A percentile compares a stretch with the other conserved stretches of the same genome.
Evolutionary conservation across 2,888 invertebrate species (phyloP).

Genomic region (Schrankia costaestrigalis): DNA sequence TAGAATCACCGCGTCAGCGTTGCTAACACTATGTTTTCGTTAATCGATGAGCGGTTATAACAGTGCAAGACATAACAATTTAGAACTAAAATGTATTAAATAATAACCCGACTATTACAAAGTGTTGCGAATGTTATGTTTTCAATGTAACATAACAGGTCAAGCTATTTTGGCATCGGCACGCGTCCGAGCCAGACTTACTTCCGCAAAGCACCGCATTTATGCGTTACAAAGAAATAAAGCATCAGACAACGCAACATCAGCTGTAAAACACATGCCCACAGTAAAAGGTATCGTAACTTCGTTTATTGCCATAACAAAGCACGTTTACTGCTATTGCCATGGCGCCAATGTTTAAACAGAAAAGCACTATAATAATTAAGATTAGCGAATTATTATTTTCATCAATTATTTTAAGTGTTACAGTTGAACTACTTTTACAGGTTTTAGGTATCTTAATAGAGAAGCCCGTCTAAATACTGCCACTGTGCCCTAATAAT

Average conservation of each 20-base stretch:
- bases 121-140: constrained; percentile 29
- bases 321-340: too few species aligned
- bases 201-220: constrained; percentile 21
- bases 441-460: too few species aligned
- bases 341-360: too few species aligned
- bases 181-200: constrained; percentile 15
- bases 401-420: too few species aligned
- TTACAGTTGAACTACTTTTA: too few species aligned
- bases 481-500: too few species aligned
- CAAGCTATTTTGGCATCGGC: constrained; percentile 30
- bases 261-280: constrained; percentile 12
- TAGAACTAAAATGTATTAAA: constrained; percentile 15
- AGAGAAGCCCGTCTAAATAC: too few species aligned
- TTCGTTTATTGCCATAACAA: constrained; percentile 15
- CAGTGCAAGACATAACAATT: background rate
- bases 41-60: too few species aligned
- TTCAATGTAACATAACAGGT: constrained; percentile 18
- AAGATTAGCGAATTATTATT: too few species aligned
- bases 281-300: constrained; percentile 17
- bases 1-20: too few species aligned
- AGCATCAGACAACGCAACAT: constrained; percentile 7
- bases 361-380: too few species aligned
- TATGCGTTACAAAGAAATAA: constrained; percentile 11
- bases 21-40: too few species aligned
- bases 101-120: constrained; percentile 18